phyloP scores from a whole-genome alignment of 2,113 vertebrate species.

The Sminthopsis crassicaudata region DNA sequence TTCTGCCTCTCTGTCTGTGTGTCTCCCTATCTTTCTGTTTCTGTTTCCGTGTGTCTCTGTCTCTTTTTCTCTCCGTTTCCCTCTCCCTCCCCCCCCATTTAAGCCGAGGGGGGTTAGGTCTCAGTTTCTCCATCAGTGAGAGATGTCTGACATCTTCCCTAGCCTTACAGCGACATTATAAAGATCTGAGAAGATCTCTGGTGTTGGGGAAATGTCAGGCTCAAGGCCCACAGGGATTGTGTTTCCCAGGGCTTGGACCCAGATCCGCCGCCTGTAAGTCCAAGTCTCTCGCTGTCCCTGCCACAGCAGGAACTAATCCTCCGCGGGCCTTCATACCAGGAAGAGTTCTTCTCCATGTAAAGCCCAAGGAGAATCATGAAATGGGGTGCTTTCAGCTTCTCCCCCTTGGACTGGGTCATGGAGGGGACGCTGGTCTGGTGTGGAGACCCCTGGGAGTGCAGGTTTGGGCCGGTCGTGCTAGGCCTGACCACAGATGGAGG shows the following conservation, averaged over 20 bases:
- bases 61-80: too few species aligned
- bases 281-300: neutral
- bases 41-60: slow-evolving; percentile 15
- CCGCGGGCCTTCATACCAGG: neutral
- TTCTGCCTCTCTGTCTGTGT: too few species aligned
- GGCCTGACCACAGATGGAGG: neutral
- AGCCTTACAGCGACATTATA: neutral
- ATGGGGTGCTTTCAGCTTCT: neutral
- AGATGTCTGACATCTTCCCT: neutral
- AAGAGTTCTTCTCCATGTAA: neutral
- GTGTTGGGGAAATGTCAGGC: neutral
- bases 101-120: neutral
- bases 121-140: neutral
- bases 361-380: neutral
- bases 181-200: neutral
- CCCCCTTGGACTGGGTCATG: too few species aligned
- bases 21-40: neutral
- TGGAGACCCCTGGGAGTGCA: neutral
- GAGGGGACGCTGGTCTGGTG: neutral
- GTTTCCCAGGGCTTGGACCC: neutral
- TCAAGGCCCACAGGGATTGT: neutral
- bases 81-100: neutral
- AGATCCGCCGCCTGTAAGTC: neutral
- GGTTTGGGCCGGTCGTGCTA: neutral
- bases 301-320: neutral